Conservation (phyloP, 2,797 vertebrate species). For the Orestias chungarensis region DNA sequence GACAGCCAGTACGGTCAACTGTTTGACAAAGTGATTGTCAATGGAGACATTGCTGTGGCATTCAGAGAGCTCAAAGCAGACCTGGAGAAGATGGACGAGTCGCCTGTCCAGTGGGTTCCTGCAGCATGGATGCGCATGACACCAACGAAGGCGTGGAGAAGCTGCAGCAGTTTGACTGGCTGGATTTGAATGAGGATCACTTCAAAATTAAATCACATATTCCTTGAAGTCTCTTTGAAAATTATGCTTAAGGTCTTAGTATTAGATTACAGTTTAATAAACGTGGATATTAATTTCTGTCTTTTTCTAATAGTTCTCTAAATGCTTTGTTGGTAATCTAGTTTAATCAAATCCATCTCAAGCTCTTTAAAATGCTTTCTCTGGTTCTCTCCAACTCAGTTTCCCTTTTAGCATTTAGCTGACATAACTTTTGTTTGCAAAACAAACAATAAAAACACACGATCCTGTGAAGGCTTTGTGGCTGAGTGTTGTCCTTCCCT, state of each 20-base stretch:
- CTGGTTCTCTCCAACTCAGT: conserved; percentile 36
- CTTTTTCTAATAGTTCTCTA: conserved; percentile 28
- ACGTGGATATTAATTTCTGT: conserved; percentile 16
- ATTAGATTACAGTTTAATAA: conserved; percentile 3
- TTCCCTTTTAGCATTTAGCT: conserved; percentile 68
- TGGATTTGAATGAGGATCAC: conserved; percentile 52
- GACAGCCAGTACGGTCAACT: conserved; percentile 87
- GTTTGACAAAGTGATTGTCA: conserved; percentile 90
- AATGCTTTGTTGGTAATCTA: neutral
- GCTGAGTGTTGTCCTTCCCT: conserved; percentile 64
- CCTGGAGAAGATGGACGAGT: conserved; percentile 82
- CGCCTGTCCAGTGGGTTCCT: conserved; percentile 88
- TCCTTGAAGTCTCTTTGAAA: neutral
- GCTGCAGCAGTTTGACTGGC: conserved; percentile 47
- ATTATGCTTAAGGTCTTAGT: too few relatives aligned
- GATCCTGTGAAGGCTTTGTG: conserved; percentile 71
- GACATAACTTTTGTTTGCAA: conserved; percentile 52
- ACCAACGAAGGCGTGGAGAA: conserved; percentile 41
- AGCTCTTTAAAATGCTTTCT: conserved; percentile 16
- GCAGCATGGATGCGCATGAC: conserved; percentile 65
- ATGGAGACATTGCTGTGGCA: conserved; percentile 85
- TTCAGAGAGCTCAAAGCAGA: conserved; percentile 87
- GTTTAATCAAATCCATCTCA: conserved; percentile 32
- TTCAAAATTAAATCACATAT: conserved; percentile 1
- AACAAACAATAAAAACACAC: conserved; percentile 21